These are phyloP conservation scores for Mormyrus iriodes DNA, from an alignment of 2,113 vertebrate species.

Conservation along the genomic window DNA sequence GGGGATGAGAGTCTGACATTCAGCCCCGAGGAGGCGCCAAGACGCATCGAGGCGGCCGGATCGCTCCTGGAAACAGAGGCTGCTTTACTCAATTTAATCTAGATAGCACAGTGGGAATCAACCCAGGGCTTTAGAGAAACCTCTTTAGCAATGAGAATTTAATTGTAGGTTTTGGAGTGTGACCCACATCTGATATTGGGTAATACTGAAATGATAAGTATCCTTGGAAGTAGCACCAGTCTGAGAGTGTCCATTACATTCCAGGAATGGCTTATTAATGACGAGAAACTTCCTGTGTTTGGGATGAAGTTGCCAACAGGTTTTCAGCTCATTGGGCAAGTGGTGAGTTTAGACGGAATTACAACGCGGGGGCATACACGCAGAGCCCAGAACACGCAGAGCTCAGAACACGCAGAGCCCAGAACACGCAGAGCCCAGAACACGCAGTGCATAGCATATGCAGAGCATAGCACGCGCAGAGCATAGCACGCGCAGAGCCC, in stretches of 20 bases:
- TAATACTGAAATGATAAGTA: background rate
- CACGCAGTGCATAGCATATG: no score
- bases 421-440: no score
- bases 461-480: no score
- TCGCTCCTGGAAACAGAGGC: background rate
- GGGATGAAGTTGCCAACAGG: slow-evolving; percentile 76
- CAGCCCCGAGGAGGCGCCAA: background rate
- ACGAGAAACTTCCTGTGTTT: slow-evolving; percentile 57
- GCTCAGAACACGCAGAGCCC: background rate
- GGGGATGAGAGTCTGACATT: background rate
- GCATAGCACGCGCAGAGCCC: no score
- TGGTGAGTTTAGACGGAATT: slow-evolving; percentile 52
- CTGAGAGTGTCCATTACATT: background rate
- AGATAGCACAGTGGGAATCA: background rate
- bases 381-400: background rate
- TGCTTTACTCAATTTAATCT: background rate
- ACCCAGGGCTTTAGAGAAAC: background rate
- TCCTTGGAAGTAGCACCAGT: background rate
- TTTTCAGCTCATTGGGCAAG: slow-evolving; percentile 77
- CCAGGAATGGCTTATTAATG: slow-evolving; percentile 70
- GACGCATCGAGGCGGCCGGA: background rate
- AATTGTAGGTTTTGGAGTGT: background rate
- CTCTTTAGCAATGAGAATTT: background rate
- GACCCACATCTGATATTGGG: background rate
- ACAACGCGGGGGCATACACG: background rate